These are phyloP conservation scores for Lepidurus packardi DNA, from an alignment of 1,140 invertebrate genomes.

Conservation along the genomic window DNA sequence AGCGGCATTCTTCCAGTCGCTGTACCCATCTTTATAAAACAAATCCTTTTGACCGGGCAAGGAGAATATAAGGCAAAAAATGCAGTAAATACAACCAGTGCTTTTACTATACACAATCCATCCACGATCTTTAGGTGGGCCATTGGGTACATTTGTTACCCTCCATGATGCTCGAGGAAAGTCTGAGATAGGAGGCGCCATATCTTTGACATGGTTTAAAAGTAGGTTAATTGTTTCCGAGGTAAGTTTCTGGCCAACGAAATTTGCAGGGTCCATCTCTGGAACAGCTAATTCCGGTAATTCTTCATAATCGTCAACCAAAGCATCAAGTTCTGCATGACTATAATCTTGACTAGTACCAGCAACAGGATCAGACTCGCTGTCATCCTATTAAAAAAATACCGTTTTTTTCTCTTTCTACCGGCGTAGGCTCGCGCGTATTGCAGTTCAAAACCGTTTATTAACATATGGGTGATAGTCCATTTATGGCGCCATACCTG, in stretches of 20 bases:
- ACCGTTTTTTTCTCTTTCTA: too few species aligned
- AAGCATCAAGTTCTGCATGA: not conserved
- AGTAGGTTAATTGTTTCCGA: not conserved
- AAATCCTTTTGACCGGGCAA: not conserved
- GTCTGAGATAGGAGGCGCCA: not conserved
- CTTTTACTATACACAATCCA: constrained; percentile 15
- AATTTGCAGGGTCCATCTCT: not conserved
- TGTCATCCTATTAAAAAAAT: not conserved
- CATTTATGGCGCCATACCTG: not conserved
- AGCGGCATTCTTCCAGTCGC: not conserved
- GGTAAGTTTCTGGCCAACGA: constrained; percentile 1
- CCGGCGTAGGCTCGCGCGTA: too few species aligned
- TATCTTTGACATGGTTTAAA: not conserved
- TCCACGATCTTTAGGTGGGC: not conserved
- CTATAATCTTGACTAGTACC: not conserved
- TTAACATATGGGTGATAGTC: not conserved
- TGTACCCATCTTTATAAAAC: not conserved
- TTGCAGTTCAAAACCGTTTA: too few species aligned
- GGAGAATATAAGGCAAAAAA: not conserved
- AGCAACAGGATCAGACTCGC: not conserved
- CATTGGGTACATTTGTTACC: not conserved
- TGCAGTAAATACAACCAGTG: not conserved
- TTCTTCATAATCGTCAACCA: constrained; percentile 13
- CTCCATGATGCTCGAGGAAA: not conserved
- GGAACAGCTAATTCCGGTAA: not conserved